Conservation (phyloP, 2,113 vertebrate species). For the Sula dactylatra region DNA sequence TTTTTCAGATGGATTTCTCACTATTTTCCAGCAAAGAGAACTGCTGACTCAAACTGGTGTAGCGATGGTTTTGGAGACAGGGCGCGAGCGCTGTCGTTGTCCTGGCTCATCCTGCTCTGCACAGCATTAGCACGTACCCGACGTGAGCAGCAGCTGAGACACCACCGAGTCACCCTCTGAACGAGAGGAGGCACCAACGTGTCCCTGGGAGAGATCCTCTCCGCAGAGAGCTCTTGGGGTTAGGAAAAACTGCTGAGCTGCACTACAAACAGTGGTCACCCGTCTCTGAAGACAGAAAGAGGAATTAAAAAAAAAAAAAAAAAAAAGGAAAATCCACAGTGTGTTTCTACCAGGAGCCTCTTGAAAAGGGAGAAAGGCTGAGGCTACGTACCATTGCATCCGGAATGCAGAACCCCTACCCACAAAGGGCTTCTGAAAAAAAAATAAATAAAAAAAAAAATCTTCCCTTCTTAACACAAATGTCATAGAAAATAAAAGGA, state of each 20-base stretch:
- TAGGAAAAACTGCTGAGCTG: background rate
- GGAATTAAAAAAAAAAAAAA: background rate
- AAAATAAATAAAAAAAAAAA: background rate
- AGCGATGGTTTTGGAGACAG: background rate
- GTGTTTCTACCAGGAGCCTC: background rate
- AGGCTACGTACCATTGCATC: background rate
- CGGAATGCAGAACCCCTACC: background rate
- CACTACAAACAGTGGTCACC: background rate
- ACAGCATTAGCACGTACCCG: fast-evolving
- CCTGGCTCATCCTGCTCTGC: background rate
- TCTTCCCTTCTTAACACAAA: background rate
- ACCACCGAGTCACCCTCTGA: background rate
- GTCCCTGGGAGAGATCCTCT: background rate
- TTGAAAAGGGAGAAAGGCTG: background rate
- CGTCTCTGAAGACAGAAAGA: background rate
- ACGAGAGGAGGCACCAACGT: background rate
- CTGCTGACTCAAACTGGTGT: background rate
- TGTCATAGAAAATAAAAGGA: background rate
- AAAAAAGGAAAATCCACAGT: fast-evolving
- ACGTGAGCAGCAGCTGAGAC: background rate
- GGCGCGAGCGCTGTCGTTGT: fast-evolving
- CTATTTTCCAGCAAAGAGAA: background rate
- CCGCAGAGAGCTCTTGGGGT: background rate
- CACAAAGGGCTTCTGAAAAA: background rate
- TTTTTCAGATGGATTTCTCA: background rate